These are phyloP conservation scores for Volucella inanis DNA, from an alignment of 2,888 invertebrate genomes.

Conservation along the genomic window DNA sequence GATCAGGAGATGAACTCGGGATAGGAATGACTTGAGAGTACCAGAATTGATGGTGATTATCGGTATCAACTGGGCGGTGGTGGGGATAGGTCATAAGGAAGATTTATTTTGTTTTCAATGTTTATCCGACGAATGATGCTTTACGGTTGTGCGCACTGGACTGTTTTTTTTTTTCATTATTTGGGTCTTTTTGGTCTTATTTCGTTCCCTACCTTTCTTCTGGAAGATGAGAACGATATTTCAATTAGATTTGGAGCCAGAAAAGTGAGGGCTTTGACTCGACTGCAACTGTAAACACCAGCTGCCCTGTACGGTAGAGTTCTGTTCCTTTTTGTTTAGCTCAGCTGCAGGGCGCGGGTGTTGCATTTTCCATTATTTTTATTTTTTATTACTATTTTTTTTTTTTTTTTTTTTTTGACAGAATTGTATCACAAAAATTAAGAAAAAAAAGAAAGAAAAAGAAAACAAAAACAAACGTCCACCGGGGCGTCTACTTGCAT, in stretches of 20 bases:
- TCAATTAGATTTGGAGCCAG: conserved; percentile 60
- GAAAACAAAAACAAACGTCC: conserved; percentile 47
- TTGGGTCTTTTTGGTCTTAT: neutral
- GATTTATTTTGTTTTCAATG: conserved; percentile 73
- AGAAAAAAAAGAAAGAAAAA: conserved; percentile 13
- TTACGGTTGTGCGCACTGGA: conserved; percentile 41
- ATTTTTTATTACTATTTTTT: no score
- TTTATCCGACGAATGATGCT: conserved; percentile 70
- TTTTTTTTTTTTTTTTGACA: conserved; percentile 5
- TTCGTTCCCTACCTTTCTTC: neutral
- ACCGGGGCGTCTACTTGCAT: conserved; percentile 36
- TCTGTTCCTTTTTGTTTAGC: neutral
- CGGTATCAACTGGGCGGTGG: conserved; percentile 51
- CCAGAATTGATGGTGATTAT: conserved; percentile 72
- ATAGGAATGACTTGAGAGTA: conserved; percentile 30
- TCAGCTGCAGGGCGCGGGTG: conserved; percentile 13
- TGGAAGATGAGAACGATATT: conserved; percentile 43
- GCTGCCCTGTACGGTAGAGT: conserved; percentile 17
- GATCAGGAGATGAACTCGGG: conserved; percentile 9
- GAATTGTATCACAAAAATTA: neutral
- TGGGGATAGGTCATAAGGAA: conserved; percentile 31
- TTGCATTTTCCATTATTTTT: no score
- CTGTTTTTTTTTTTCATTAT: neutral
- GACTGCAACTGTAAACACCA: conserved; percentile 26
- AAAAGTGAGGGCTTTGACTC: neutral